Evolutionary conservation across 2,113 vertebrate species (phyloP), one percentile per base, ranked within the genome.

Genomic region (Junco hyemalis): DNA sequence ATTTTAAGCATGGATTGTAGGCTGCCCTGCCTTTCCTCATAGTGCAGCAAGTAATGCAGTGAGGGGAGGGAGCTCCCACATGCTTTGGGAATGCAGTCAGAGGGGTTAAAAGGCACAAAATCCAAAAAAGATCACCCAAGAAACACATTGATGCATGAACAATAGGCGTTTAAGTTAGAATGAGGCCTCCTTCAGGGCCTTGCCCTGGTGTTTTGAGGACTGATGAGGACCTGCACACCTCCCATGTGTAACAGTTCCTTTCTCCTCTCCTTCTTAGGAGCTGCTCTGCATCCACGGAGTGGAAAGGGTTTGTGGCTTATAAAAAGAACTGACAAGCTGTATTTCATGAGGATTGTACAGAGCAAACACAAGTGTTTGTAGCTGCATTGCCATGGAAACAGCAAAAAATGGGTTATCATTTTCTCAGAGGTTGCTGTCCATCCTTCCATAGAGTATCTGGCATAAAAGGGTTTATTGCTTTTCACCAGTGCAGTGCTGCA

Each of bases 231-330:
- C 96, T 81, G 83, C 93, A 98, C 86, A 91, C 90, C 95, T 71
- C 88, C 82, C 86, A 35, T 83, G 42, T 69, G 12, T 80, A 96
- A 86, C 47, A 31, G 29, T n/a, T 40, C 29, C 64, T 82, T 71
- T 96, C 93, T 82, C 90, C 96, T 96, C 94, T 98, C 98, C 98
- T 98, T 98, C 97, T 98, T 98, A 97, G 98, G 98, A 98, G 83
- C 97, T 98, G 96, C 96, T 97, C 96, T 96, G 95, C 86, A 65
- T 88, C 61, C 66, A 56, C 23, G 80, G 96, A 97, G 97, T 84
- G 3, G 44, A 95, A 97, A 96, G 90, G 68, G 86, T 93, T 80
- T 94, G 28, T 86, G 31, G 47, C 45, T 86, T 84, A 85, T 28
- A 79, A 77, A 96, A 87, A 86, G 69, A 88, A 69, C 70, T 69